phyloP scores from a whole-genome alignment of 2,113 vertebrate genomes.

The Grus americana region DNA sequence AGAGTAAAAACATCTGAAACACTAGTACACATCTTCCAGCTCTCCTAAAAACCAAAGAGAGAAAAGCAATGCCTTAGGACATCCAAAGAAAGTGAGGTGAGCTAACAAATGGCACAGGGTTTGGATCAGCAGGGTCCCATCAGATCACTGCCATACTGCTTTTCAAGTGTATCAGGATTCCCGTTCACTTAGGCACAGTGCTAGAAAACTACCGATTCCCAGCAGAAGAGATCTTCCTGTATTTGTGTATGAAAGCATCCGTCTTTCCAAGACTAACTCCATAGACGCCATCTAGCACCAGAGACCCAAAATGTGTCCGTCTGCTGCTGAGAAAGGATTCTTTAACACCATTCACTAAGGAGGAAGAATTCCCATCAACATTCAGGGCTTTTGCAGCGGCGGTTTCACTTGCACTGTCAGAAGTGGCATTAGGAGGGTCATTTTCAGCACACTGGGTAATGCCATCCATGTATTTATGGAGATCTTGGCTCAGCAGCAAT shows the following conservation, averaged over 20 bases:
- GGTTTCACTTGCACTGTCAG: not conserved
- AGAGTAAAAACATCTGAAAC: not conserved
- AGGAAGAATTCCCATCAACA: not conserved
- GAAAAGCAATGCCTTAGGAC: not conserved
- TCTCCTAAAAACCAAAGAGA: not conserved
- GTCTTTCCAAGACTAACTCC: slow-evolving; percentile 86
- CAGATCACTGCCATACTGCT: not conserved
- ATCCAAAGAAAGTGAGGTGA: not conserved
- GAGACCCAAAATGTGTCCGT: slow-evolving; percentile 35
- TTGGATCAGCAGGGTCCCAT: not conserved
- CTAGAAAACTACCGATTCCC: not conserved
- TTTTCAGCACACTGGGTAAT: not conserved
- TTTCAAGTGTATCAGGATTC: not conserved
- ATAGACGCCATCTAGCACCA: slow-evolving; percentile 72
- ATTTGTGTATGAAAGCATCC: slow-evolving; percentile 86
- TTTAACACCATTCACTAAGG: not conserved
- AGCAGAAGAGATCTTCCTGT: slow-evolving; percentile 71
- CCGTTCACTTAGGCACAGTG: not conserved
- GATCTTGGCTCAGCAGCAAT: slow-evolving; percentile 84
- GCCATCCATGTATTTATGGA: slow-evolving; percentile 61
- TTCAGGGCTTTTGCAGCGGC: not conserved
- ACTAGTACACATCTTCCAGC: not conserved
- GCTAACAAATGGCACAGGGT: not conserved
- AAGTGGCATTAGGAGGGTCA: not conserved
- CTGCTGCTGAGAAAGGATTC: not conserved